Evolutionary conservation across 2,113 vertebrate species (phyloP).

Genomic region (Callipepla squamata): DNA sequence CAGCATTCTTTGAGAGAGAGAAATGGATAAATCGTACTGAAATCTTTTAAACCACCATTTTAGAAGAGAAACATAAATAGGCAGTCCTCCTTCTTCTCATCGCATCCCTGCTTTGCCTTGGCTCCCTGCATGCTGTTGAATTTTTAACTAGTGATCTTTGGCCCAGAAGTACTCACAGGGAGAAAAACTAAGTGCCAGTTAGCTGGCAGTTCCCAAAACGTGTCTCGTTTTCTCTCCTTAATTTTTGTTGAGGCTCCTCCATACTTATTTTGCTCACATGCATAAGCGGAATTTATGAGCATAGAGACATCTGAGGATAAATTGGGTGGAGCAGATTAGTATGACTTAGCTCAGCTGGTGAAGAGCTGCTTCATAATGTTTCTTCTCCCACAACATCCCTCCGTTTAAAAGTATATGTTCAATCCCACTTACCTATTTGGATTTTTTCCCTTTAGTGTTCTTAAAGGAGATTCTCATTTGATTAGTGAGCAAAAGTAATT

Average conservation of each 20-base stretch:
- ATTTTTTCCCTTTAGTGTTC: slow-evolving; percentile 23
- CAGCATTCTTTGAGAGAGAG: neutral
- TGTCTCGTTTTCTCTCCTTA: neutral
- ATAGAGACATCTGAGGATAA: neutral
- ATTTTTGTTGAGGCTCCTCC: neutral
- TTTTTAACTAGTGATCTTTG: slow-evolving; percentile 15
- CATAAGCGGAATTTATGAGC: neutral
- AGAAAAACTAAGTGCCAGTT: slow-evolving; percentile 16
- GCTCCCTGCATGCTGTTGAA: neutral
- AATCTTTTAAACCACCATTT: neutral
- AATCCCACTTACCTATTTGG: slow-evolving; percentile 27
- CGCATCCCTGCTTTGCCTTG: neutral
- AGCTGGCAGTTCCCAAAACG: neutral
- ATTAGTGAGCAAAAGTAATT: slow-evolving; percentile 22
- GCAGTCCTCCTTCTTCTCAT: neutral
- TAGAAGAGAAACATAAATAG: neutral
- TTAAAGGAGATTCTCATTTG: slow-evolving; percentile 28
- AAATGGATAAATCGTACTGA: neutral
- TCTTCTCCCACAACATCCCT: neutral
- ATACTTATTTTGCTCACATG: neutral
- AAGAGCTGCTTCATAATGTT: neutral
- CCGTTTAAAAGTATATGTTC: slow-evolving; percentile 39
- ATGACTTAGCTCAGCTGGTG: neutral
- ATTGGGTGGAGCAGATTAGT: neutral
- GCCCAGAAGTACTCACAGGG: neutral